Base-by-base conservation (phyloP, 1,140 invertebrate species). In the Subanguina moxae region DNA sequence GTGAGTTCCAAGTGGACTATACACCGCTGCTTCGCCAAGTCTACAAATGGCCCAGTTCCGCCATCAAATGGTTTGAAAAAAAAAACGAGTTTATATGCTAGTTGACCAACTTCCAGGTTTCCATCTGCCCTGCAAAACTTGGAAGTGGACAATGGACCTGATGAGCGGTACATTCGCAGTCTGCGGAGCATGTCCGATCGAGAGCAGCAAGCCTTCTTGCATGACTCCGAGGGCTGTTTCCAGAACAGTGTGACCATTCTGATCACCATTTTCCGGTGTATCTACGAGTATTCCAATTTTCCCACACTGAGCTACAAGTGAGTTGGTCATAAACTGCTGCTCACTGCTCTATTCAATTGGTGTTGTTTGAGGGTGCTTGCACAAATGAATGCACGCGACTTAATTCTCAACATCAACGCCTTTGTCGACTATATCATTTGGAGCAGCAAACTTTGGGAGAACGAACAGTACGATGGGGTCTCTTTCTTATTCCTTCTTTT, bases 381-480 rank as follows among this genome's bases (percentile, higher is more conserved):
- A 1, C 19, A 21, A 43, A 27, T 71, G 57, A 70, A 42, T 21
- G 42, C 61, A 28, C 19, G 45, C 13, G 69, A 74, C 32, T 57
- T 74, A 38, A 65, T 57, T 17, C 23, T 25, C 43, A 70, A 67
- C 27, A 61, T 62, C 27, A 74, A 74, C 28, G n/a, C 45, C 13
- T 57, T 74, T 21, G 52, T 74, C 9, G 70, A 78, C n/a, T 74
- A 75, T 19, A 43, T 73, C 21, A 23, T 74, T 3, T 71, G 21
- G 62, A 71, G 72, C 38, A 46, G 70, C 38, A 42, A 19, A 43
- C 17, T 48, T 3, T 38, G 3, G 3, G 32, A 38, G n/a, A 15
- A 25, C 25, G 32, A 42, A 15, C 38, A 56, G 3, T 56, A 5
- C 13, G 52, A 56, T 23, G 28, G 28, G 52, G 52, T 56, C 9